Percentiles rank a stretch among this genome's conserved stretches.
Evolutionary conservation across 92 coral and sea anemone species (phyloP).

Genomic region (Metridium senile): DNA sequence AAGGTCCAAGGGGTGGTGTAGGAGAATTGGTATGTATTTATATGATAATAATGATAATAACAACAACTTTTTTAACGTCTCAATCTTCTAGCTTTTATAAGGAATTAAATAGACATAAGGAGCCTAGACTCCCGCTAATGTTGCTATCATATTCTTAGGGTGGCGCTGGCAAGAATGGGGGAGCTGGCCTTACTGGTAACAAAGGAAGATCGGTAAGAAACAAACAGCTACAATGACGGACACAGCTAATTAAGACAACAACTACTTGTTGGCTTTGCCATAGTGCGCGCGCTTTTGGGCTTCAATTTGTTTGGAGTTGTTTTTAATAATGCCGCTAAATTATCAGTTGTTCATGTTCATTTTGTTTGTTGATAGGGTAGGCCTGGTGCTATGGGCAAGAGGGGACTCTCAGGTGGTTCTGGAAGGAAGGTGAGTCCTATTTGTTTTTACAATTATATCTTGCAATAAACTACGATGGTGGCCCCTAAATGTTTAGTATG

Average conservation of each 20-base stretch:
- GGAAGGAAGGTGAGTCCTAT: conserved; percentile 37
- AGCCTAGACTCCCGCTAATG: too few relatives aligned
- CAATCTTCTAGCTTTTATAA: background rate
- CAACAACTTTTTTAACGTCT: background rate
- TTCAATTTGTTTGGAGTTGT: too few relatives aligned
- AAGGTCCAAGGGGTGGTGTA: conserved; percentile 42
- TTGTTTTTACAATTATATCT: background rate
- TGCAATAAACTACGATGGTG: too few relatives aligned
- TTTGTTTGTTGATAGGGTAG: conserved; percentile 33
- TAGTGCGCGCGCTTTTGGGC: too few relatives aligned
- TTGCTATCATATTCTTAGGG: conserved; percentile 42
- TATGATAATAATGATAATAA: background rate
- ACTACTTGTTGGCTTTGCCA: too few relatives aligned
- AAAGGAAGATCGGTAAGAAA: conserved; percentile 48
- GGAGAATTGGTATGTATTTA: conserved; percentile 46
- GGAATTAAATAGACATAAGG: too few relatives aligned
- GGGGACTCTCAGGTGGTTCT: conserved; percentile 49
- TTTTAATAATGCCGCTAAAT: background rate
- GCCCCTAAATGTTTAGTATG: too few relatives aligned
- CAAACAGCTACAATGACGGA: background rate
- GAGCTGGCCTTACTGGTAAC: conserved; percentile 34
- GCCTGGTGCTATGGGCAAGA: conserved; percentile 33
- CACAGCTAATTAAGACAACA: background rate
- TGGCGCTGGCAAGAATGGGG: conserved; percentile 37
- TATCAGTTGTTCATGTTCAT: background rate